Evolutionary conservation across 2,797 vertebrate species (phyloP), one percentile per base, ranked within the genome.

Genomic region (Thalassophryne amazonica): DNA sequence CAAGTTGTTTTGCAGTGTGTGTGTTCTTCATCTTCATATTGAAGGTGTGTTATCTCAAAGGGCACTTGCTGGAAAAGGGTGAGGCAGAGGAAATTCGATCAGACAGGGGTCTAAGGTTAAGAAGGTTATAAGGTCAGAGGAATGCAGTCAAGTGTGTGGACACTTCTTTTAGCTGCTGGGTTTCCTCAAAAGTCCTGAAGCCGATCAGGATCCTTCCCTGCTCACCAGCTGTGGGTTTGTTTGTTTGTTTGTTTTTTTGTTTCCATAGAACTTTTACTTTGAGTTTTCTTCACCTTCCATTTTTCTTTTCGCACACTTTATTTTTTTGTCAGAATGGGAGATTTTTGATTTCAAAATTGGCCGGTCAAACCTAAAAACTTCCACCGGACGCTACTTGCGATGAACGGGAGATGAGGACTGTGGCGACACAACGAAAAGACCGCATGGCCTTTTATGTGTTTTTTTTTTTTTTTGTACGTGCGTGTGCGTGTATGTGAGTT

Each of bases 1-100:
- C 69, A 63, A 72, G 60, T 72, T 63, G 73, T 84, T 78, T 75
- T 67, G 76, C 73, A 68, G 52, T 83, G 73, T 69, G 80, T 55
- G 56, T 65, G 45, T 77, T 82, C 73, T 73, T 63, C 88, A 90
- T 91, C 91, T 93, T 93, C 91, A 93, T 93, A 93, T 93, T 93
- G 91, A 93, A 93, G 91, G 87, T 91, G 87, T 64, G 73, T 87
- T 88, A 88, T 85, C 67, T 83, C 69, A 78, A 78, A 84, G 74
- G 80, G 76, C 85, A 88, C 81, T 76, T 76, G 72, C 74, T 72
- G 50, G 61, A 76, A 71, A 83, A 67, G 52, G 56, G 62, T 35
- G 66, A 78, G 76, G 48, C 40, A 35, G 59, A 68, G 34, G 51
- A 60, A 28, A 13, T 13, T 45, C 30, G 29, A 55, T 29, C 46